phyloP scores from a whole-genome alignment of 2,888 invertebrate genomes.

The Dolomedes plantarius region DNA sequence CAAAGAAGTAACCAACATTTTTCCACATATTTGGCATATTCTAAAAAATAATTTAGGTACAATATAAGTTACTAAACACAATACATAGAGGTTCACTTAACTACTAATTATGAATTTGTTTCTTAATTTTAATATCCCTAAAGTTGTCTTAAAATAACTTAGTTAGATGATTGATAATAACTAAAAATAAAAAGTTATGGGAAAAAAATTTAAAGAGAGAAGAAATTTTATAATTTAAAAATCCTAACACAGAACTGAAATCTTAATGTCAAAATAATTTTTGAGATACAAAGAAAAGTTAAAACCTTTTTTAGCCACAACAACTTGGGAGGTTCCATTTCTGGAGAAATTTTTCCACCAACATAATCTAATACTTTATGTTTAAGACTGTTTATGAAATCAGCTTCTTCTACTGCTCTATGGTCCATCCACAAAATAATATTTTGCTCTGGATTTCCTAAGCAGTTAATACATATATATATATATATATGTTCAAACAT shows the following conservation, averaged over 20 bases:
- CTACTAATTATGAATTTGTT: no score
- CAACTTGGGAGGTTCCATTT: slow-evolving; percentile 97
- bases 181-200: no score
- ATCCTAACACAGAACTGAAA: no score
- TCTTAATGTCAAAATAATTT: no score
- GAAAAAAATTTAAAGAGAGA: no score
- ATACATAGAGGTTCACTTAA: neutral
- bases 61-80: slow-evolving; percentile 17
- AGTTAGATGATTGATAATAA: no score
- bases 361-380: slow-evolving; percentile 89
- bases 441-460: slow-evolving; percentile 82
- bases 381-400: slow-evolving; percentile 85
- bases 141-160: no score
- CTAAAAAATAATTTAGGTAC: slow-evolving; percentile 11
- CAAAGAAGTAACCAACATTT: slow-evolving; percentile 87
- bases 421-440: slow-evolving; percentile 96
- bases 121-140: no score
- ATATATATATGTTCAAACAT: no score
- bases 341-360: slow-evolving; percentile 94
- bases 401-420: slow-evolving; percentile 87
- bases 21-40: slow-evolving; percentile 80
- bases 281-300: no score
- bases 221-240: no score
- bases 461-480: no score
- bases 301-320: slow-evolving; percentile 88